Evolutionary conservation across 2,888 invertebrate genomes (phyloP).

Genomic region (Ypsolopha scabrella): DNA sequence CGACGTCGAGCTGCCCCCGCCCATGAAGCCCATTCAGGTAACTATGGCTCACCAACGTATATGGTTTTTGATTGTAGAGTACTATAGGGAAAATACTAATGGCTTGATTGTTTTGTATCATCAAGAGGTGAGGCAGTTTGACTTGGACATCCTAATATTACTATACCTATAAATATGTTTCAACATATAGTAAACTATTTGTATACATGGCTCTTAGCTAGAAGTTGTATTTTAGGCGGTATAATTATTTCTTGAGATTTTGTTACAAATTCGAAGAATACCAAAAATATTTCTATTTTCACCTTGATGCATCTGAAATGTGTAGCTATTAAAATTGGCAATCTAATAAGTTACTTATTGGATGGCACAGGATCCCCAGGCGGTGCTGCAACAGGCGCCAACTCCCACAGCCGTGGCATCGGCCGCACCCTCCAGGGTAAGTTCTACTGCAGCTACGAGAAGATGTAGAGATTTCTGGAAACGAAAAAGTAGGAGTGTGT

Average conservation of each 20-base stretch:
- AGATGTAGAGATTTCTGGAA: no score
- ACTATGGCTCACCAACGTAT: background rate
- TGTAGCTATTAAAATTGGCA: no score
- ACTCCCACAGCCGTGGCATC: constrained; percentile 32
- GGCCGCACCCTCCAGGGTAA: constrained; percentile 44
- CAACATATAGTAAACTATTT: no score
- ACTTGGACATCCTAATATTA: no score
- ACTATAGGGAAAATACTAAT: background rate
- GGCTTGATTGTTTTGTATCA: no score
- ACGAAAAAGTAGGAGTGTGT: no score
- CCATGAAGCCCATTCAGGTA: constrained; percentile 95
- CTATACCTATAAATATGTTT: no score
- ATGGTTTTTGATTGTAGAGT: background rate
- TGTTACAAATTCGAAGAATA: constrained; percentile 2
- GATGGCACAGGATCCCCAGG: constrained; percentile 57
- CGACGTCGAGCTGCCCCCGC: constrained; percentile 88
- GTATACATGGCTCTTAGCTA: background rate
- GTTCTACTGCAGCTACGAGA: constrained; percentile 12
- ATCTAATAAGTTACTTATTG: no score
- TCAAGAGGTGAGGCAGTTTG: no score
- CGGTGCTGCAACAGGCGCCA: constrained; percentile 53
- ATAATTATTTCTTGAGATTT: background rate
- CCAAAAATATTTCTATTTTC: no score
- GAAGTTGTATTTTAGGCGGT: no score
- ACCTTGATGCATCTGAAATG: no score